Evolutionary conservation across 2,797 vertebrate species (phyloP), one percentile per base, ranked within the genome.

Genomic region (Lophius americanus): DNA sequence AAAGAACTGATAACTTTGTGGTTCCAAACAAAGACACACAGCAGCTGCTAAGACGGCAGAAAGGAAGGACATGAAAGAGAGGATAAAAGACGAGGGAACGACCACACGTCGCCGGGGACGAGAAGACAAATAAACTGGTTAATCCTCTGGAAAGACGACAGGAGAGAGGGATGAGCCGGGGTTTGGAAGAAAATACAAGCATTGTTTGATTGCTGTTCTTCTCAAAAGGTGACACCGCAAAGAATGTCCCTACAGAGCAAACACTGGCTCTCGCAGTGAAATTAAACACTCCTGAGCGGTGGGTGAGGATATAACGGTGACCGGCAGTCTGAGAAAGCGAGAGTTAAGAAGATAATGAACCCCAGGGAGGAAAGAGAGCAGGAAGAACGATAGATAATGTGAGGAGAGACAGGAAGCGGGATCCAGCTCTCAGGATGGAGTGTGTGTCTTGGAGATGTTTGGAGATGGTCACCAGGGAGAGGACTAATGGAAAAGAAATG

Each of bases 391-490:
- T 39, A 33, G 36, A 51, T 33, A 6, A 44, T 2, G 49, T 0
- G 47, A 58, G 46, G 32, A 37, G 41, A 46, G 49, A 9, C n/a
- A 49, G 73, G 60, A 68, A 60, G 77, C 12, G 0, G 6, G 59
- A 60, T 66, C 61, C 62, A 60, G 75, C 87, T 75, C 85, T 88
- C 79, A 82, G 84, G 84, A 64, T 88, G 84, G 47, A 77, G 83
- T 70, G 68, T 54, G 79, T 75, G 83, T 88, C 85, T 85, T 87
- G 75, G 81, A 91, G 88, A 54, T 86, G 81, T 87, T 89, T 88
- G 59, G 78, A 88, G 52, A 84, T 67, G 79, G 76, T 60, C 88
- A 74, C 84, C 56, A 23, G 88, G 81, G 90, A 89, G 59, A 59
- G 10, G 58, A 36, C 58, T 52, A 9, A 37, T 37, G 70, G 68